Conservation (phyloP, 2,113 vertebrate species). For the Nerophis ophidion region DNA sequence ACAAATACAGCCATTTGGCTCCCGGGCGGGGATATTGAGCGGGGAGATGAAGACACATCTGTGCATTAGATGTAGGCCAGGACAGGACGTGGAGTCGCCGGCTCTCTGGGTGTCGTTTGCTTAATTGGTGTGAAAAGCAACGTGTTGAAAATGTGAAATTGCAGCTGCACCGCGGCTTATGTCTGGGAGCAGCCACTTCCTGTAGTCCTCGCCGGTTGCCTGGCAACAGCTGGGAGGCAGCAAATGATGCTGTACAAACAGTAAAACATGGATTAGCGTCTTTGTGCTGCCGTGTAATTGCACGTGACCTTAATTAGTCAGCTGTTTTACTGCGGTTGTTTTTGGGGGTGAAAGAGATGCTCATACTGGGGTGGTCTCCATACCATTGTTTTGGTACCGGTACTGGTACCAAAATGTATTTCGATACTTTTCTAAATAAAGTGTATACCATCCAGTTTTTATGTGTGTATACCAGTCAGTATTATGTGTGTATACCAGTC, state of each 20-base stretch:
- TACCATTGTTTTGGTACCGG: too few species aligned
- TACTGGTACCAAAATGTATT: too few species aligned
- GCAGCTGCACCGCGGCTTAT: not conserved
- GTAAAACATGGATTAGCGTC: not conserved
- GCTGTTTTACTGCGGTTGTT: not conserved
- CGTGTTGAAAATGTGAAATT: not conserved
- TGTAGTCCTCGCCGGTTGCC: conserved; percentile 10
- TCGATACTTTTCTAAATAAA: too few species aligned
- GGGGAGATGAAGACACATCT: not conserved
- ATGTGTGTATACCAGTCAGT: too few species aligned
- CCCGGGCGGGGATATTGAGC: not conserved
- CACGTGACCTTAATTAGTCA: not conserved
- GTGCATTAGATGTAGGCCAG: not conserved
- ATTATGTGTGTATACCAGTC: too few species aligned
- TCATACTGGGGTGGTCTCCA: too few species aligned
- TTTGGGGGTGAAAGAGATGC: too few species aligned
- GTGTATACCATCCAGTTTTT: too few species aligned
- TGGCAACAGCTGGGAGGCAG: conserved; percentile 16
- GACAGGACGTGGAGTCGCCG: not conserved
- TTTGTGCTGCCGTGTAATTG: not conserved
- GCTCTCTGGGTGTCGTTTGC: not conserved
- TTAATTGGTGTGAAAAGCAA: conserved; percentile 4
- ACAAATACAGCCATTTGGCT: not conserved
- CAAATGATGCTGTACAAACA: not conserved
- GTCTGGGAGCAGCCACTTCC: conserved; percentile 8